Conservation (phyloP, 2,113 vertebrate species). For the Laticauda laticaudata region DNA sequence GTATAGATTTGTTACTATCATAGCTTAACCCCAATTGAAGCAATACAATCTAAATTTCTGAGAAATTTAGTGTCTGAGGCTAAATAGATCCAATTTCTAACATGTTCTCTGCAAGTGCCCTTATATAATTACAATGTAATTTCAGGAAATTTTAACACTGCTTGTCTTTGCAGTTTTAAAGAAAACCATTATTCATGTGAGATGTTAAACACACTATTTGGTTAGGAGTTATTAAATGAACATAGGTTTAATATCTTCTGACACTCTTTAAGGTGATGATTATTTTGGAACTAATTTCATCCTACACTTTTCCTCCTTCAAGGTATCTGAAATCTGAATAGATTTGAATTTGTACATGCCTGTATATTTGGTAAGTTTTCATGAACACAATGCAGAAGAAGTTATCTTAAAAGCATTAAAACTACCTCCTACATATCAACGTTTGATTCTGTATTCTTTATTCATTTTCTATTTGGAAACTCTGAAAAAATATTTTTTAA, state of each 20-base stretch:
- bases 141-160: not conserved
- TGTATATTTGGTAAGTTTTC: not conserved
- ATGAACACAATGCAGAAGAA: not conserved
- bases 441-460: not conserved
- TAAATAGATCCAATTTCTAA: not conserved
- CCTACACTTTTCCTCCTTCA: not conserved
- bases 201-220: not conserved
- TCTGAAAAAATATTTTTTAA: not conserved
- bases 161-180: slow-evolving; percentile 6
- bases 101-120: not conserved
- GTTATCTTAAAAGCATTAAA: not conserved
- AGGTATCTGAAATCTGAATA: not conserved
- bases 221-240: not conserved
- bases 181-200: not conserved
- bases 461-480: not conserved
- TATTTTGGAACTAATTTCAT: not conserved
- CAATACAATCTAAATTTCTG: not conserved
- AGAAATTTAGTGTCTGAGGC: not conserved
- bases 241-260: not conserved
- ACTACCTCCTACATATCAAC: not conserved
- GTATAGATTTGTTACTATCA: not conserved
- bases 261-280: not conserved
- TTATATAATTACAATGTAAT: not conserved
- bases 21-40: not conserved
- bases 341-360: not conserved